phyloP scores from a whole-genome alignment of 2,113 vertebrate genomes.

The Channa argus region DNA sequence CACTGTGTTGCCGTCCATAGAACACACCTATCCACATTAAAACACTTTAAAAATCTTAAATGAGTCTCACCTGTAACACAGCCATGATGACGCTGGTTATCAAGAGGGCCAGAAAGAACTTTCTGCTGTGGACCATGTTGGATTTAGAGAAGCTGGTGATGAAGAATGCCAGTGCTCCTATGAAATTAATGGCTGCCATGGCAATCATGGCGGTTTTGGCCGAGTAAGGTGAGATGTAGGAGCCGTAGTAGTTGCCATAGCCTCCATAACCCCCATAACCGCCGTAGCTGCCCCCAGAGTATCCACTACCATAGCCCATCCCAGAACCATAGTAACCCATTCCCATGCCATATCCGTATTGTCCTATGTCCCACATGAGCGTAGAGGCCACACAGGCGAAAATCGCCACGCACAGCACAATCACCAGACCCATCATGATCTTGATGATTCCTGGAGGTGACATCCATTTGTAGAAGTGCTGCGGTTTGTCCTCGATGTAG shows the following conservation, averaged over 20 bases:
- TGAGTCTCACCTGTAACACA: constrained; percentile 65
- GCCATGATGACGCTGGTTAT: constrained; percentile 82
- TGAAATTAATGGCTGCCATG: constrained; percentile 88
- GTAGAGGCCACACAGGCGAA: constrained; percentile 94
- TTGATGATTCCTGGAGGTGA: constrained; percentile 88
- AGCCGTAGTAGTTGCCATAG: constrained; percentile 67
- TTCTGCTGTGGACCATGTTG: constrained; percentile 76
- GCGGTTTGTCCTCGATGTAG: constrained; percentile 86
- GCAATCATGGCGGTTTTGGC: constrained; percentile 91
- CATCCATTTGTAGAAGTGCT: constrained; percentile 89
- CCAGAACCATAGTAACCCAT: constrained; percentile 71
- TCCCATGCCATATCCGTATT: constrained; percentile 73
- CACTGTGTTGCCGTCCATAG: no score
- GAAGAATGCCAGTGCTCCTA: constrained; percentile 82
- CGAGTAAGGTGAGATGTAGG: constrained; percentile 84
- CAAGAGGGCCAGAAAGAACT: constrained; percentile 86
- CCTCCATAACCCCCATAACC: constrained; percentile 59
- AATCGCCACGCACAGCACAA: constrained; percentile 86
- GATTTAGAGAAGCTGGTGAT: constrained; percentile 85
- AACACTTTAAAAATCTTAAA: no score
- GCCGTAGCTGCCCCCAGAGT: constrained; percentile 59
- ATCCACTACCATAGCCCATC: constrained; percentile 57
- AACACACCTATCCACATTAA: no score
- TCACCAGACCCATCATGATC: constrained; percentile 76
- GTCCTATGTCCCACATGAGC: constrained; percentile 88